Evolutionary conservation across 2,113 vertebrate genomes (phyloP), one percentile per base, ranked within the genome.

Genomic region (Pterocles orientalis): DNA sequence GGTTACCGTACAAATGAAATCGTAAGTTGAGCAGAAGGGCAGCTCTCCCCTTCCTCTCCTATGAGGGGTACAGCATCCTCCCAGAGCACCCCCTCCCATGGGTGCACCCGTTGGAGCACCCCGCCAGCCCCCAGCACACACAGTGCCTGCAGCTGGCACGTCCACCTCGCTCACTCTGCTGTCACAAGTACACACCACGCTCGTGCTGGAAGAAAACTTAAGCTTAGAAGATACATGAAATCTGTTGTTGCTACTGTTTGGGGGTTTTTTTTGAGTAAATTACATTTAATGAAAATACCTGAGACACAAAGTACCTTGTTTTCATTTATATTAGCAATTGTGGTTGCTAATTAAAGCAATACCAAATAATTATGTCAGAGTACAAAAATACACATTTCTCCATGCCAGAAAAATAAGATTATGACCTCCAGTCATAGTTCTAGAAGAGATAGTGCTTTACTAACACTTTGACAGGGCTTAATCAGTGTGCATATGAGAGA

Each of bases 151-250:
- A 26, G 33, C 41, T 45, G 19, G 34, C 34, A 3, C 0, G 0
- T 29, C 18, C 71, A 34, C 36, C 29, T 61, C 2, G 3, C 24
- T 61, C 33, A 17, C 2, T 0, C 16, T 28, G 5, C 48, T 29
- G 16, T 14, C 18, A 3, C 4, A 50, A 0, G 0, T 34, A 47
- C 36, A 10, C 15, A 34, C 24, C 0, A 0, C 73, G 14, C 14
- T 41, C 15, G 1, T 1, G 15, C 60, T 24, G 14, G 50, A 62
- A 78, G 36, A 70, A 81, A 50, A 39, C 12, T 18, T 28, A 4
- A 54, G 9, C 50, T 70, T 18, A 21, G 13, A 70, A 57, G 53
- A 71, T 20, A 33, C 6, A 8, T 4, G 10, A 91, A 83, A 92
- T 61, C 64, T 81, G 24, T 14, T 87, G 51, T 39, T 71, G 47